A percentile compares a stretch with the other conserved stretches of the same genome.
Evolutionary conservation across 2,797 vertebrate species (phyloP).

Genomic region (Decapterus maruadsi): DNA sequence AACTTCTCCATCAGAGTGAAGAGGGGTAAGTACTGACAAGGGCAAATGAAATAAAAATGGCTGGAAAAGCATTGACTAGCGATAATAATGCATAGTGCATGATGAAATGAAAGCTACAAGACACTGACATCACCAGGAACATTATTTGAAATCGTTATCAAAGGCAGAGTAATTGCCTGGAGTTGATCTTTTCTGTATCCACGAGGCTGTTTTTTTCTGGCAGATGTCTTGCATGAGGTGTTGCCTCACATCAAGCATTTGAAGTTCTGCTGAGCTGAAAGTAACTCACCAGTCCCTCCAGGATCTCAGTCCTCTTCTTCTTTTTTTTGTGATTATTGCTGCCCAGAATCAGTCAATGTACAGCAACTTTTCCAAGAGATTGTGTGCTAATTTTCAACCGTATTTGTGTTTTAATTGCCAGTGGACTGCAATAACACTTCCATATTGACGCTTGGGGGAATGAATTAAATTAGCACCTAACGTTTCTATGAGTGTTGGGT

Average conservation of each 20-base stretch:
- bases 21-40: conserved; percentile 69
- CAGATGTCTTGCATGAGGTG: conserved; percentile 38
- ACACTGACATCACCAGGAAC: conserved; percentile 53
- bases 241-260: conserved; percentile 38
- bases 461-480: neutral
- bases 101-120: conserved; percentile 50
- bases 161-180: conserved; percentile 21
- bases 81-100: conserved; percentile 50
- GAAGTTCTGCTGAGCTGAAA: conserved; percentile 39
- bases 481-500: too few relatives aligned
- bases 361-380: neutral
- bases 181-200: conserved; percentile 22
- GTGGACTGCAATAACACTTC: neutral
- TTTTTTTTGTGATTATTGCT: neutral
- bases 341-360: neutral
- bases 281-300: neutral
- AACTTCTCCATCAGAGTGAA: conserved; percentile 72
- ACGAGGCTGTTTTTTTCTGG: conserved; percentile 6
- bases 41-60: conserved; percentile 72
- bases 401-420: neutral
- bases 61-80: conserved; percentile 53
- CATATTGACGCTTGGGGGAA: too few relatives aligned
- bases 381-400: neutral
- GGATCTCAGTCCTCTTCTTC: neutral
- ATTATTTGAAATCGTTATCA: conserved; percentile 42